Conservation (phyloP, 2,113 vertebrate genomes). For the Takifugu bimaculatus region DNA sequence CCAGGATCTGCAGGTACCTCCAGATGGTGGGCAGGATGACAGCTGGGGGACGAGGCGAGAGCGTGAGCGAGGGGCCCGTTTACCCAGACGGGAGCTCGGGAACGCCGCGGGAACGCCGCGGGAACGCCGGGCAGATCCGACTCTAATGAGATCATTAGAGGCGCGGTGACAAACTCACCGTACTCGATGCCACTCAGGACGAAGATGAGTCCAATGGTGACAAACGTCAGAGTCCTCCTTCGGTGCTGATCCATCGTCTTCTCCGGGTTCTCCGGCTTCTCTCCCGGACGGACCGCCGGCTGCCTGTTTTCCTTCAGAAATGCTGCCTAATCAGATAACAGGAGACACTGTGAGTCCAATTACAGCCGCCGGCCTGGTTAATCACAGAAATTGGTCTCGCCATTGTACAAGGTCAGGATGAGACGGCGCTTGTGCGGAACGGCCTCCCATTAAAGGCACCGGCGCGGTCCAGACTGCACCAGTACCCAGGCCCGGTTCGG, state of each 20-base stretch:
- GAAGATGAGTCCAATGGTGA: conserved; percentile 79
- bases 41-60: conserved; percentile 50
- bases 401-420: conserved; percentile 8
- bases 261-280: conserved; percentile 5
- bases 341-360: conserved; percentile 57
- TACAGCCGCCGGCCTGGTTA: conserved; percentile 37
- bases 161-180: conserved; percentile 64
- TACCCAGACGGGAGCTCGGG: conserved; percentile 6
- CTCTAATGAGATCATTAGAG: conserved; percentile 27
- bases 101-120: background rate
- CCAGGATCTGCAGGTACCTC: conserved; percentile 78
- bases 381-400: conserved; percentile 31
- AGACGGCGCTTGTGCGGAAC: background rate
- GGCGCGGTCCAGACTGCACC: background rate
- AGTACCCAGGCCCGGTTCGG: background rate
- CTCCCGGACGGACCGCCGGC: conserved; percentile 24
- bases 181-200: conserved; percentile 81
- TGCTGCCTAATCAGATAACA: conserved; percentile 47
- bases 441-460: too few relatives aligned
- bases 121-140: conserved; percentile 19
- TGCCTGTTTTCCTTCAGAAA: conserved; percentile 24
- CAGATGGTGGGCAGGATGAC: conserved; percentile 84
- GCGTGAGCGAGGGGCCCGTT: background rate
- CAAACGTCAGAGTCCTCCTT: conserved; percentile 73
- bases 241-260: conserved; percentile 66